Evolutionary conservation across 2,113 vertebrate genomes (phyloP).

Genomic region (Melanostigma gelatinosum): DNA sequence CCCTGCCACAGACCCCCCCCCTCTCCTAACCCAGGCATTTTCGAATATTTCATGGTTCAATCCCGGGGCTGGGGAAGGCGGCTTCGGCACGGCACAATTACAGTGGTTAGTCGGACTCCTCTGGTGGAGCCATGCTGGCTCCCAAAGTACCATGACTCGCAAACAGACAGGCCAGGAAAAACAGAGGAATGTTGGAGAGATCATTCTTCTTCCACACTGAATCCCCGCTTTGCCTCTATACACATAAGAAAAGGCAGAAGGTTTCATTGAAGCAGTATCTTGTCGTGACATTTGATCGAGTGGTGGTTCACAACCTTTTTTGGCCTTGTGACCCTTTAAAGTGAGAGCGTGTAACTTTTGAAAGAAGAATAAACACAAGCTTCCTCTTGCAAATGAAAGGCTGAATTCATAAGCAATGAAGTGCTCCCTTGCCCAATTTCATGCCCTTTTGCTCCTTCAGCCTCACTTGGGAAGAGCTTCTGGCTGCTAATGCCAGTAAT

Average conservation of each 20-base stretch:
- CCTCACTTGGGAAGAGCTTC: neutral
- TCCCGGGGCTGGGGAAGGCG: slow-evolving; percentile 74
- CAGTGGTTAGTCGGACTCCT: slow-evolving; percentile 81
- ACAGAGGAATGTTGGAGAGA: slow-evolving; percentile 69
- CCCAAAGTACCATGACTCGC: slow-evolving; percentile 68
- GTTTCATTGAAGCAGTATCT: slow-evolving; percentile 41
- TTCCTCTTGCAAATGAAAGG: slow-evolving; percentile 25
- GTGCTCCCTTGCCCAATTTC: neutral
- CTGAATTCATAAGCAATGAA: slow-evolving; percentile 19
- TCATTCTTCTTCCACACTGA: slow-evolving; percentile 42
- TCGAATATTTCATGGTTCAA: slow-evolving; percentile 81
- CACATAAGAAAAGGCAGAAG: slow-evolving; percentile 27
- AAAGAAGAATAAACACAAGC: neutral
- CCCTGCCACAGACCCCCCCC: slow-evolving; percentile 69
- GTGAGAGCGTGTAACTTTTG: neutral
- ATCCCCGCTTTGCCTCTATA: slow-evolving; percentile 18
- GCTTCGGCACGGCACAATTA: slow-evolving; percentile 71
- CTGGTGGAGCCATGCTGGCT: slow-evolving; percentile 71
- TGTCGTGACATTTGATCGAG: slow-evolving; percentile 24
- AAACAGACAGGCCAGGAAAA: slow-evolving; percentile 77
- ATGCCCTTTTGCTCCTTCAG: neutral
- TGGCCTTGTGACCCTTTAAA: neutral
- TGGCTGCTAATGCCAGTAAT: neutral
- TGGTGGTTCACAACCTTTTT: slow-evolving; percentile 27
- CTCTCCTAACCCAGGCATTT: slow-evolving; percentile 76